Evolutionary conservation across 2,888 invertebrate genomes (phyloP).

Genomic region (Notodonta ziczac): DNA sequence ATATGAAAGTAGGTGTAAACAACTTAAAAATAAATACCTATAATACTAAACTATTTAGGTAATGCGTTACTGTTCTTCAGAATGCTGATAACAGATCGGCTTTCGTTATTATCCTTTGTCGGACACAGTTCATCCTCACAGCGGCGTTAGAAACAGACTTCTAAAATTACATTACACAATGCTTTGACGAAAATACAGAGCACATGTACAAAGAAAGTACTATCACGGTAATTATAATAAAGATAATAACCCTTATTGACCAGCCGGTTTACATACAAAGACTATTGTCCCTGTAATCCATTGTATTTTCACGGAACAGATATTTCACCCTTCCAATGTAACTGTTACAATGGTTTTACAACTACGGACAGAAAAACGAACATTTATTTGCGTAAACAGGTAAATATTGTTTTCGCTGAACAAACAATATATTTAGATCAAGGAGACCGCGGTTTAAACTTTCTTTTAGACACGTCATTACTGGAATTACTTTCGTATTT

Average conservation of each 20-base stretch:
- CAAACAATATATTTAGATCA: slow-evolving; percentile 45
- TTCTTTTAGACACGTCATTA: slow-evolving; percentile 32
- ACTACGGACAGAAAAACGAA: slow-evolving; percentile 34
- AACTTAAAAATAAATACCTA: not conserved
- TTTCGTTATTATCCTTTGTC: not conserved
- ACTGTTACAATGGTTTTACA: slow-evolving; percentile 49
- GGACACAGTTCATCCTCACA: not conserved
- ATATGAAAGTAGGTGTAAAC: too few species aligned
- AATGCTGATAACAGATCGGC: not conserved
- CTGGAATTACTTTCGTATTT: not conserved
- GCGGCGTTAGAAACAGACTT: not conserved
- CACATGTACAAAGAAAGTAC: not conserved
- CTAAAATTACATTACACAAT: not conserved
- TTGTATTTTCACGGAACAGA: slow-evolving; percentile 10
- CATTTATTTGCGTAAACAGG: slow-evolving; percentile 48
- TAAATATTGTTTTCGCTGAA: slow-evolving; percentile 53
- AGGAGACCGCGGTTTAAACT: slow-evolving; percentile 50
- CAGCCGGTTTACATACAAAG: slow-evolving; percentile 1
- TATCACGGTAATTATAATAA: slow-evolving; percentile 16
- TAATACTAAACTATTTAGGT: too few species aligned
- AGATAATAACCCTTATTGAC: slow-evolving; percentile 14
- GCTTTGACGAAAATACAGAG: not conserved
- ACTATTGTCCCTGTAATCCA: slow-evolving; percentile 10
- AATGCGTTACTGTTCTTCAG: too few species aligned
- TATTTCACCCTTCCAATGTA: slow-evolving; percentile 17